Base-by-base conservation (phyloP, 2,113 vertebrate species). In the Pogona vitticeps region DNA sequence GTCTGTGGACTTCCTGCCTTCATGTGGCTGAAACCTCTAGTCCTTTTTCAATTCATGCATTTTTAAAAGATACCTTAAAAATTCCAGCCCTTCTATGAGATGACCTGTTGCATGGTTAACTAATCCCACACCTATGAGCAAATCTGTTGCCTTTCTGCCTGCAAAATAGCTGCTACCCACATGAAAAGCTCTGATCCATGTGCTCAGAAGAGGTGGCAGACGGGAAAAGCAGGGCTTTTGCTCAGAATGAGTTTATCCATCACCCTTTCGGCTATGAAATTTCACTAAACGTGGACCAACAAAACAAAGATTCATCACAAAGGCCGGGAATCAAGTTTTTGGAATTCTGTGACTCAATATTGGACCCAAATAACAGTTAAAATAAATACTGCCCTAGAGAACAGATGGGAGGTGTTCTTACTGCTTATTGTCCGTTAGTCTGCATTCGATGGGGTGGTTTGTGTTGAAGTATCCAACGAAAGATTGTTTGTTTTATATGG, bases 351-450 rank as follows among this genome's bases (percentile, higher is more conserved):
- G 28, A 28, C 42, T 23, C 33, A 40, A 3, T 89, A 67, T 40
- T 83, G 18, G 28, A 12, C 85, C 0, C 70, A 70, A 79, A 31
- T 31, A 68, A 68, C 8, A 9, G 2, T 68, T 5, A 31, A 2
- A 26, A 31, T 13, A 20, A 46, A 14, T 84, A 75, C 17, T 83
- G 0, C 40, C 90, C 77, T 89, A 67, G 33, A 75, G 1, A 76
- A 0, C 5, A 42, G 59, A 42, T n/a, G 2, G 82, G 68, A 12
- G 86, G 31, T 0, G 6, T 0, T 13, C 61, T 86, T 23, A 0
- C 40, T 14, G 0, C 5, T 1, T 3, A 12, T 15, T 10, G 10
- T 52, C 10, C 5, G 10, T 52, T 52, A 52, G 46, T 52, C 46
- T 52, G 46, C 10, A 10, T 52, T 52, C 10, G 46, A 52, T 52